phyloP scores from a whole-genome alignment of 2,888 invertebrate genomes.

The Suillia variegata region DNA sequence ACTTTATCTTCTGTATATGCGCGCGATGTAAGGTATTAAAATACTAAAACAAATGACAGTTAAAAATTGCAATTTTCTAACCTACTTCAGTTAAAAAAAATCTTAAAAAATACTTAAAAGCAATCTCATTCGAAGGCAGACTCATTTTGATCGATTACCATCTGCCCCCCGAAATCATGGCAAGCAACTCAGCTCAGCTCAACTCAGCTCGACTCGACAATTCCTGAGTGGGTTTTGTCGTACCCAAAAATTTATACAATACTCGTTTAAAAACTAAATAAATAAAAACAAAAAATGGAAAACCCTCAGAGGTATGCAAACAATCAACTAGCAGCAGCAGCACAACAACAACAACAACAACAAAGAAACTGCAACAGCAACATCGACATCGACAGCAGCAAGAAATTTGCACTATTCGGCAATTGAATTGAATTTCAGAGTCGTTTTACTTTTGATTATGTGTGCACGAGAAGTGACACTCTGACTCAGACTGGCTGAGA shows the following conservation, averaged over 20 bases:
- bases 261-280: not conserved
- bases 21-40: no score
- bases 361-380: not conserved
- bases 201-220: not conserved
- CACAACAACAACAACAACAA: conserved; percentile 11
- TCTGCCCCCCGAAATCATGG: not conserved
- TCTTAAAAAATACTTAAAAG: not conserved
- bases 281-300: not conserved
- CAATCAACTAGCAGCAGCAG: not conserved
- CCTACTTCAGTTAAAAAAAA: not conserved
- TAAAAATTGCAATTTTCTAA: not conserved
- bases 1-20: no score
- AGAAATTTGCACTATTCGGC: conserved; percentile 42
- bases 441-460: not conserved
- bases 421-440: conserved; percentile 32
- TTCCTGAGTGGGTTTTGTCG: not conserved
- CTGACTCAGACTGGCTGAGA: not conserved
- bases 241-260: not conserved
- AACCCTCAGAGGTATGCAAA: not conserved
- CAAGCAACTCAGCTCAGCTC: no score
- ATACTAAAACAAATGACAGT: not conserved
- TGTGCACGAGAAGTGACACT: not conserved
- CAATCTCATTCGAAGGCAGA: not conserved
- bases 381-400: not conserved
- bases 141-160: not conserved